These are phyloP conservation scores for Drosophila recens DNA, from an alignment of 2,888 invertebrate species.

Conservation along the genomic window DNA sequence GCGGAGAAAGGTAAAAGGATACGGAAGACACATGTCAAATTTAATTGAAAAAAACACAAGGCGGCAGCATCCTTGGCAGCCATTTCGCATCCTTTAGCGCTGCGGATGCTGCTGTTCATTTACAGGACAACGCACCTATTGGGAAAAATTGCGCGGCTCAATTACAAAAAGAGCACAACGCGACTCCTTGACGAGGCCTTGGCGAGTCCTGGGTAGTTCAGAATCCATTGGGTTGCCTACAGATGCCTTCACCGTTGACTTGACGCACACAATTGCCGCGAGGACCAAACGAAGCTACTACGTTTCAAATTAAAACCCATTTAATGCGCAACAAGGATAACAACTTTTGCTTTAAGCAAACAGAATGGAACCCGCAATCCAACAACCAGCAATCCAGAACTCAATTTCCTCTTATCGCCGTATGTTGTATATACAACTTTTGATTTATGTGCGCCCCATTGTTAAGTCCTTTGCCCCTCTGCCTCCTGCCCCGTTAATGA, in stretches of 20 bases:
- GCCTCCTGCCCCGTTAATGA: slow-evolving; percentile 58
- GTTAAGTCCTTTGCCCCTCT: slow-evolving; percentile 12
- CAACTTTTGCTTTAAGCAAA: slow-evolving; percentile 54
- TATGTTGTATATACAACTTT: slow-evolving; percentile 35
- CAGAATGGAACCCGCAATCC: slow-evolving; percentile 41
- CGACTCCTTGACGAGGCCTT: not conserved
- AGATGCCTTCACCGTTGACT: slow-evolving; percentile 61
- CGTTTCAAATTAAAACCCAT: slow-evolving; percentile 77
- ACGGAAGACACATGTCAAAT: slow-evolving; percentile 68
- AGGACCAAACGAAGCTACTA: slow-evolving; percentile 47
- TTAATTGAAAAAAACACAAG: slow-evolving; percentile 71
- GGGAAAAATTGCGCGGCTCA: slow-evolving; percentile 72
- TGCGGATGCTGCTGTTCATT: slow-evolving; percentile 69
- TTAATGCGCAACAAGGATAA: slow-evolving; percentile 67
- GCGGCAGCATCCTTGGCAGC: slow-evolving; percentile 50
- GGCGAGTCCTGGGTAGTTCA: not conserved
- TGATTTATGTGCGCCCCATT: slow-evolving; percentile 55
- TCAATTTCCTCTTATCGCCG: slow-evolving; percentile 32
- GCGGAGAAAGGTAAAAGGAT: slow-evolving; percentile 15
- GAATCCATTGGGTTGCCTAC: slow-evolving; percentile 20
- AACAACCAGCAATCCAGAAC: slow-evolving; percentile 18
- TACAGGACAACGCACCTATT: slow-evolving; percentile 74
- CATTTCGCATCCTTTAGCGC: slow-evolving; percentile 51
- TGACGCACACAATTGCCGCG: slow-evolving; percentile 60
- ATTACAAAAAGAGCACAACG: slow-evolving; percentile 52